Evolutionary conservation across 2,888 invertebrate species (phyloP), one percentile per base, ranked within the genome.

Genomic region (Bursaphelenchus okinawaensis): DNA sequence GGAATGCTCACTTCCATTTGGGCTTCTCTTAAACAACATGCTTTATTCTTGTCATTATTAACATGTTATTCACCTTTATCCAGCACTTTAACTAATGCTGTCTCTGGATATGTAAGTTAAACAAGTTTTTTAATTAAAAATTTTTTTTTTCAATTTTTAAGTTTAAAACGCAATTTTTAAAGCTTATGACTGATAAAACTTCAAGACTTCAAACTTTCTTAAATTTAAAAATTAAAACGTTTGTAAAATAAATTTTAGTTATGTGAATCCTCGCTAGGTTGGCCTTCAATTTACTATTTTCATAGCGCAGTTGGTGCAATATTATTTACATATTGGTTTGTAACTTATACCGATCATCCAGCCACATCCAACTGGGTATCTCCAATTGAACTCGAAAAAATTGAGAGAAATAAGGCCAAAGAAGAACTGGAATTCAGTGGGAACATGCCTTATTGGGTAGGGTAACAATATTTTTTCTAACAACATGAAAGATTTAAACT

Each of bases 221-320:
- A n/a, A n/a, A 40, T 40, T 16, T 40, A n/a, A 40, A 12, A 40
- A 4, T 40, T 40, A 40, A 16, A 40, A 40, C 40, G 2, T 40
- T 26, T 24, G 26, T 19, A n/a, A n/a, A n/a, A n/a, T n/a, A n/a
- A n/a, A n/a, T 26, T 60, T 6, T 58, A 24, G 24, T 19, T 66
- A 12, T 66, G 66, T 23, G 63, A 65, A 19, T 68, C 68, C 1
- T 66, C 24, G 9, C 27, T 70, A 22, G 76, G 77, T 8, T 77
- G 77, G 77, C 68, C 75, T 26, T 75, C 70, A 50, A 71, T 76
- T n/a, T 77, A 73, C 69, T 76, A 76, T 62, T 58, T 68, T 27
- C 76, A 76, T 55, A 55, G 64, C n/a, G 16, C 52, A 4, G 66
- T 52, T 27, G 63, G 65, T 16, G 51, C 29, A 20, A 23, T 72